Conservation (phyloP, 2,113 vertebrate genomes). For the Hemibates koningsi region DNA sequence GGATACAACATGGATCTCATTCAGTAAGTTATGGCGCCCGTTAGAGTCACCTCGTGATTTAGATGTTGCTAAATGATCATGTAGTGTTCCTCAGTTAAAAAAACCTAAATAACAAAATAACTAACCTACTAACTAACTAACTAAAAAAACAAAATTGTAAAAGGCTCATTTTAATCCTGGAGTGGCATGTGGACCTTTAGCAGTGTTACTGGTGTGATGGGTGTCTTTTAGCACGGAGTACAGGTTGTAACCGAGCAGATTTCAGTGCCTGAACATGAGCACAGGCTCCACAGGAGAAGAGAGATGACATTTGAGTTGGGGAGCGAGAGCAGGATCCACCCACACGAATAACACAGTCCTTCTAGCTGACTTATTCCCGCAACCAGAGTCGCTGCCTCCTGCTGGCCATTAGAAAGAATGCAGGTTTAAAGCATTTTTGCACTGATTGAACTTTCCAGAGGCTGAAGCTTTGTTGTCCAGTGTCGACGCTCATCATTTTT, state of each 20-base stretch:
- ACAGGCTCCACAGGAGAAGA: background rate
- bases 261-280: background rate
- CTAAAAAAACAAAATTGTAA: background rate
- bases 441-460: background rate
- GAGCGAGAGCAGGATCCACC: background rate
- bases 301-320: background rate
- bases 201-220: background rate
- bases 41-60: background rate
- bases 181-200: background rate
- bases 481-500: accelerated
- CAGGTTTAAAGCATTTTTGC: background rate
- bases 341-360: background rate
- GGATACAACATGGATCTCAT: background rate
- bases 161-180: background rate
- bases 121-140: background rate
- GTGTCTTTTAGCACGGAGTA: background rate
- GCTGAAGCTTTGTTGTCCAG: background rate
- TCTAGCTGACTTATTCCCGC: background rate
- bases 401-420: accelerated
- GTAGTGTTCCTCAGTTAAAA: background rate
- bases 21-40: background rate
- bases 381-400: background rate
- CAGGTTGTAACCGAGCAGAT: background rate
- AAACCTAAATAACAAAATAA: background rate
- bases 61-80: background rate